Evolutionary conservation across 2,888 invertebrate species (phyloP), one percentile per base, ranked within the genome.

Genomic region (Drosophila suboccidentalis): DNA sequence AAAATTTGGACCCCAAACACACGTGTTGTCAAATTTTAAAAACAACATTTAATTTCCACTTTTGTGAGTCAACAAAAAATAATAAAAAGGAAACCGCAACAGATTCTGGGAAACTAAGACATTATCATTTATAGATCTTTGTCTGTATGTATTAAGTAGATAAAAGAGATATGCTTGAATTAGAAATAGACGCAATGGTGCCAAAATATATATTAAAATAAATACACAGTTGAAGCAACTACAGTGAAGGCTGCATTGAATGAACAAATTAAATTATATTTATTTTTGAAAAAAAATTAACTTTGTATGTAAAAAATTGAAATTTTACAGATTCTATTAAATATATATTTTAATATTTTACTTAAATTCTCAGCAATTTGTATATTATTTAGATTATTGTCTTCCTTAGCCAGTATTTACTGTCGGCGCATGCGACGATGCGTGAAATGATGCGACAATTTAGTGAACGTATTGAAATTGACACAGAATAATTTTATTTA

Each of bases 381-480:
- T 13, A 39, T 9, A 2, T n/a, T 39, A 8, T 9, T 15, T 39
- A 9, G 3, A 36, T 6, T 29, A 5, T 4, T 17, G 2, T 15
- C 29, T 11, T 9, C 4, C 22, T 5, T 47, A 46, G 57, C 15
- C 46, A 26, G 46, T 1, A 13, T 46, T 46, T 17, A 26, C 46
- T 47, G 51, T 43, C 15, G 0, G 15, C 57, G 9, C 46, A 61
- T 8, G 63, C 85, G 71, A 11, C 64, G 66, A 74, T 60, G 82
- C 85, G 54, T 82, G 57, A 80, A 82, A 80, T 65, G 49, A 72
- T 71, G 63, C 49, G 50, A 54, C 54, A 51, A 53, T 61, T 58
- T 69, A 46, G 39, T 66, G 53, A 68, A 41, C 26, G 9, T 51
- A 32, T 19, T 15, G 15, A 38, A 10, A 34, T 10, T 22, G 11